Evolutionary conservation across 1,140 invertebrate species (phyloP).

Genomic region (Bombus confusus): DNA sequence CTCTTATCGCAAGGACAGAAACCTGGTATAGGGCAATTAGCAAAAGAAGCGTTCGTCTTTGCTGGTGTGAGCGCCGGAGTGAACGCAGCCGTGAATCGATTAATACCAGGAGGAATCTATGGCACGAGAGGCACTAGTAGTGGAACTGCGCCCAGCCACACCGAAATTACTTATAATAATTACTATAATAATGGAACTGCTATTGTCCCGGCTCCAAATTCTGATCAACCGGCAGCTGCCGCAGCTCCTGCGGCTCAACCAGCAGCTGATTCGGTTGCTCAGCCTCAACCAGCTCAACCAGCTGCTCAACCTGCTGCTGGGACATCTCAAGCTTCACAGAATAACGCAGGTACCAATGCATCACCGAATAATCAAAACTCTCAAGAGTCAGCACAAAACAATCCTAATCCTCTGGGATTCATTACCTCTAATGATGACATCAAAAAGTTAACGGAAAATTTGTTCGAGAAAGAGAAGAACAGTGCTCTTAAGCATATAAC

Average conservation of each 20-base stretch:
- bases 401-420: constrained; percentile 71
- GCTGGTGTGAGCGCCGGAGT: constrained; percentile 79
- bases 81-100: constrained; percentile 78
- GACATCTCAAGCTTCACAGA: constrained; percentile 31
- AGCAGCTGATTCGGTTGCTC: constrained; percentile 15
- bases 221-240: constrained; percentile 21
- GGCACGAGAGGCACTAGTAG: constrained; percentile 64
- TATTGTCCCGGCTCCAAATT: constrained; percentile 31
- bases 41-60: constrained; percentile 81
- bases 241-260: constrained; percentile 39
- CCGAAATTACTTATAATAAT: constrained; percentile 80
- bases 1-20: constrained; percentile 67
- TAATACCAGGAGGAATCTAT: constrained; percentile 79
- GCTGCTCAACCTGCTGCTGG: constrained; percentile 22
- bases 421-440: constrained; percentile 79
- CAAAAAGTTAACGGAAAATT: constrained; percentile 76
- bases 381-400: constrained; percentile 55
- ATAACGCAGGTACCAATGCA: constrained; percentile 32
- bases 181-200: constrained; percentile 76
- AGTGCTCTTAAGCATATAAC: constrained; percentile 80
- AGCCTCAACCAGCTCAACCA: constrained; percentile 33
- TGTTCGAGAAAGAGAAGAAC: constrained; percentile 79
- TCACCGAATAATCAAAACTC: constrained; percentile 43
- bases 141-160: constrained; percentile 61
- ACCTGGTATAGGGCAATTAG: constrained; percentile 80